Conservation (phyloP, 2,797 vertebrate species). For the Apodemus agrarius region DNA sequence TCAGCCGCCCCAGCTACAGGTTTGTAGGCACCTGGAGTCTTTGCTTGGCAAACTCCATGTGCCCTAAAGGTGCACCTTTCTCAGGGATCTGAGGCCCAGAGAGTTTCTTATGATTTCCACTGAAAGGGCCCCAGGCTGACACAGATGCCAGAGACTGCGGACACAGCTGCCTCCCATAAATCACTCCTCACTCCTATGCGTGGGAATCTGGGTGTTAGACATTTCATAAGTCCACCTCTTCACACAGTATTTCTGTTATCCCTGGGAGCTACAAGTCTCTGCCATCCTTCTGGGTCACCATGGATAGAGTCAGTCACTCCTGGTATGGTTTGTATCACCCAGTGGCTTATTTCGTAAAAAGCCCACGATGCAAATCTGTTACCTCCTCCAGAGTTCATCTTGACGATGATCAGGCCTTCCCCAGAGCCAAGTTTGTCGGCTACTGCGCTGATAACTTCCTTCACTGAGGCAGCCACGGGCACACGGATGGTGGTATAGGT, state of each 20-base stretch:
- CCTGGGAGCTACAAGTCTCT: not conserved
- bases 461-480: slow-evolving; percentile 93
- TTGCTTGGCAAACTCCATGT: not conserved
- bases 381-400: slow-evolving; percentile 98
- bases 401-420: slow-evolving; percentile 95
- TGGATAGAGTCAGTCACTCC: not conserved
- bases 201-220: not conserved
- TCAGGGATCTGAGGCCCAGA: not conserved
- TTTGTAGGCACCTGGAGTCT: not conserved
- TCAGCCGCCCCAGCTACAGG: not conserved
- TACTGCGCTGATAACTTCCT: slow-evolving; percentile 94
- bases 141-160: not conserved
- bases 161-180: not conserved
- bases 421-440: slow-evolving; percentile 97
- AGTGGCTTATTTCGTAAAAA: slow-evolving; percentile 11
- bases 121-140: not conserved
- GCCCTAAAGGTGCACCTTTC: not conserved
- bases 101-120: not conserved
- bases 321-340: not conserved
- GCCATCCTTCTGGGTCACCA: not conserved
- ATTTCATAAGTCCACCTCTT: not conserved
- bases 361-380: slow-evolving; percentile 63
- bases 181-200: not conserved
- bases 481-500: slow-evolving; percentile 98
- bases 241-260: not conserved